Evolutionary conservation across 1,140 invertebrate species (phyloP).

Genomic region (Spodoptera frugiperda): DNA sequence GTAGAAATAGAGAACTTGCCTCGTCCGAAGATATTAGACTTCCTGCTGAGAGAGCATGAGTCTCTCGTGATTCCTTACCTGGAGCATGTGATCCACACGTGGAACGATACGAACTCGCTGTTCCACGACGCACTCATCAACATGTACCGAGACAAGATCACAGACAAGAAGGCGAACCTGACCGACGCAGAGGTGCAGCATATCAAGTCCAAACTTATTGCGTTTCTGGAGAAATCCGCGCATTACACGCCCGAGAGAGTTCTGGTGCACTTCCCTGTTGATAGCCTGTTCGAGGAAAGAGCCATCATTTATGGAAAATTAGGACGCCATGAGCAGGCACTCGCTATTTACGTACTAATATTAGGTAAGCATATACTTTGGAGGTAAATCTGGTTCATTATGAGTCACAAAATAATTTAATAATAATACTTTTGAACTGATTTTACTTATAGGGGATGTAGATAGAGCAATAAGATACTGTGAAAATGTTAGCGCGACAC

Average conservation of each 20-base stretch:
- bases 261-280: constrained; percentile 94
- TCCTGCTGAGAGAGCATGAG: constrained; percentile 93
- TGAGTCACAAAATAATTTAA: too few relatives aligned
- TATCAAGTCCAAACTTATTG: constrained; percentile 91
- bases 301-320: constrained; percentile 96
- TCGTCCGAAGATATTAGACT: constrained; percentile 95
- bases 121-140: constrained; percentile 97
- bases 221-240: constrained; percentile 94
- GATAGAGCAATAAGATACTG: constrained; percentile 95
- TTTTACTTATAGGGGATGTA: constrained; percentile 88
- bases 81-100: constrained; percentile 96
- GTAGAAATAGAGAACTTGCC: constrained; percentile 96
- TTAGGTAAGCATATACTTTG: constrained; percentile 77
- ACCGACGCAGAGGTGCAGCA: constrained; percentile 88
- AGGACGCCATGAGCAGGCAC: constrained; percentile 95
- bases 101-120: constrained; percentile 94
- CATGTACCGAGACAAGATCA: constrained; percentile 90
- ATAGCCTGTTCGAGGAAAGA: constrained; percentile 96
- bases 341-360: constrained; percentile 95
- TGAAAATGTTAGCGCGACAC: constrained; percentile 88
- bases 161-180: constrained; percentile 86
- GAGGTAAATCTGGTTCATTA: too few relatives aligned
- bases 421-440: too few relatives aligned
- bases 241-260: constrained; percentile 96
- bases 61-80: constrained; percentile 95